Conservation (phyloP, 2,888 invertebrate genomes). For the Tuta absoluta region DNA sequence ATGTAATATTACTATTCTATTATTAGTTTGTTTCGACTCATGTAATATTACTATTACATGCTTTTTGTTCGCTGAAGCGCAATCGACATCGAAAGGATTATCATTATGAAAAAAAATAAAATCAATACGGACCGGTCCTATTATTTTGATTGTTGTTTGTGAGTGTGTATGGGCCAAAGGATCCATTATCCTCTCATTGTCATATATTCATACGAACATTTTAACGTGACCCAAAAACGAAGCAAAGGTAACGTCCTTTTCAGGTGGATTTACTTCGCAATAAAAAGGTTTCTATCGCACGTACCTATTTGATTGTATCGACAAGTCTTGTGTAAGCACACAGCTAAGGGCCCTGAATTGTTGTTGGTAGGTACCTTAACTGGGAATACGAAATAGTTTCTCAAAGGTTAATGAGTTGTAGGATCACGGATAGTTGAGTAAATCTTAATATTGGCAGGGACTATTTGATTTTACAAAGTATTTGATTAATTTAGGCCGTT, state of each 20-base stretch:
- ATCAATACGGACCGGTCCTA: background rate
- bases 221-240: conserved; percentile 16
- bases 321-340: background rate
- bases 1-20: background rate
- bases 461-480: conserved; percentile 5
- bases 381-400: background rate
- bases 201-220: conserved; percentile 14
- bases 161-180: conserved; percentile 11
- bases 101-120: background rate
- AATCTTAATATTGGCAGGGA: conserved; percentile 20
- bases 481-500: background rate
- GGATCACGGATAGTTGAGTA: conserved; percentile 8
- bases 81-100: background rate
- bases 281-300: conserved; percentile 1
- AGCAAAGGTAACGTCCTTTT: conserved; percentile 2
- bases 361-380: background rate
- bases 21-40: background rate
- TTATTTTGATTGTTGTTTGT: conserved; percentile 19
- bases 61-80: background rate
- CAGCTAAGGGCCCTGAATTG: background rate
- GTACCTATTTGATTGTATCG: background rate
- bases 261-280: conserved; percentile 2
- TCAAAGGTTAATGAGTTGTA: conserved; percentile 20
- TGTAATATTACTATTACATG: background rate
- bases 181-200: conserved; percentile 20